Percentiles rank a stretch among this genome's conserved stretches.
Evolutionary conservation across 2,113 vertebrate genomes (phyloP).

Genomic region (Gymnarchus niloticus): DNA sequence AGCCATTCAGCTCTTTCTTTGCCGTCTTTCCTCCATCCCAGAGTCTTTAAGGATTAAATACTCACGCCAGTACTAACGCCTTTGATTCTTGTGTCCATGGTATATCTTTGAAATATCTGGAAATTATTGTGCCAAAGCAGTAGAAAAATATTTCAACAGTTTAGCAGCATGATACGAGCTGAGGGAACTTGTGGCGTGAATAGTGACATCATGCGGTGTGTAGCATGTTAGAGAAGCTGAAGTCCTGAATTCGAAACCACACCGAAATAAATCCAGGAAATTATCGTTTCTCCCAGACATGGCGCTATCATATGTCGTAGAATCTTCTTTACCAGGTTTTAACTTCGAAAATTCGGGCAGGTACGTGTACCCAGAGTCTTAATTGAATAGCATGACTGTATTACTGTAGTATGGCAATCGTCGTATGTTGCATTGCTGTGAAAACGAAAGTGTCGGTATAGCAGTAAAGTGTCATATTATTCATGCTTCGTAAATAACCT

Average conservation of each 20-base stretch:
- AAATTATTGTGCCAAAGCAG: background rate
- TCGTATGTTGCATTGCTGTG: background rate
- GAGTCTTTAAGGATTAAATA: slow-evolving; percentile 12
- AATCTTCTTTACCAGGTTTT: slow-evolving; percentile 52
- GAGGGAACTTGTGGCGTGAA: slow-evolving; percentile 11
- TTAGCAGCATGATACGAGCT: slow-evolving; percentile 29
- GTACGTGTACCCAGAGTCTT: slow-evolving; percentile 44
- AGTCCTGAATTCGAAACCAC: background rate
- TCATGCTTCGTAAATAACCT: background rate
- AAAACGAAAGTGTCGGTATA: background rate
- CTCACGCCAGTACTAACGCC: slow-evolving; percentile 68
- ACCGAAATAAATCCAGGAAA: background rate
- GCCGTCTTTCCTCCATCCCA: background rate
- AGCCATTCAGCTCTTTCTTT: background rate
- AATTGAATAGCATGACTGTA: background rate
- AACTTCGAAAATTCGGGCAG: slow-evolving; percentile 56
- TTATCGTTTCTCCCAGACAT: slow-evolving; percentile 33
- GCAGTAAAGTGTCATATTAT: no score
- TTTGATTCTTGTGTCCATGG: slow-evolving; percentile 37
- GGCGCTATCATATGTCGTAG: slow-evolving; percentile 48
- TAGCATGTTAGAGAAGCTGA: slow-evolving; percentile 13
- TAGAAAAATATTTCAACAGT: background rate
- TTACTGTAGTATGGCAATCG: background rate
- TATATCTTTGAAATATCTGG: slow-evolving; percentile 46
- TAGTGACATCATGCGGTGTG: slow-evolving; percentile 46